Percentiles rank a stretch among this genome's conserved stretches.
Evolutionary conservation across 2,113 vertebrate genomes (phyloP).

Genomic region (Chionis minor): DNA sequence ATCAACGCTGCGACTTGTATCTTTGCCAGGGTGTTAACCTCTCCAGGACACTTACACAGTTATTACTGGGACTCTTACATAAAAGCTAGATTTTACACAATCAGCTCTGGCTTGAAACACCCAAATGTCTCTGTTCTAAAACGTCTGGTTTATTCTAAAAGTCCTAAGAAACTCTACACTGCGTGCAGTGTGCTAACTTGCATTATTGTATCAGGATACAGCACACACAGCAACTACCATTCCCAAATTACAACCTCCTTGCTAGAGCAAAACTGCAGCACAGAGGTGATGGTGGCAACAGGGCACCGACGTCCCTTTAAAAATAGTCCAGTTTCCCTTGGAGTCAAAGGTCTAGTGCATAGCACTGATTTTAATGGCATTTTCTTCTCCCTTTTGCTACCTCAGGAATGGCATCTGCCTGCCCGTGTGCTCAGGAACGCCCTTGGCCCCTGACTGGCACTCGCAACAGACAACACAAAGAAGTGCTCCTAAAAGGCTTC

Average conservation of each 20-base stretch:
- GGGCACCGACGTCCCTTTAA: not conserved
- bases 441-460: not conserved
- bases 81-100: not conserved
- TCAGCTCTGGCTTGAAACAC: not conserved
- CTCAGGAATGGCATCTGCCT: not conserved
- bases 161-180: rapidly evolving
- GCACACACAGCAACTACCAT: rapidly evolving
- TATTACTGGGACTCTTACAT: not conserved
- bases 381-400: not conserved
- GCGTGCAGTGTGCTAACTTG: not conserved
- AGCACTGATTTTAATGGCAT: not conserved
- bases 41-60: not conserved
- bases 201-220: not conserved
- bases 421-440: not conserved
- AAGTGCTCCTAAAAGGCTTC: not conserved
- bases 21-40: not conserved
- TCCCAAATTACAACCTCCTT: not conserved
- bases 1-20: not conserved
- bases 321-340: not conserved
- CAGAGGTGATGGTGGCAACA: not conserved
- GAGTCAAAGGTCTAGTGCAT: not conserved
- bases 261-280: not conserved
- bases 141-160: not conserved
- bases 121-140: not conserved
- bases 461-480: not conserved